These are phyloP conservation scores for Drosophila vallismaia DNA, from an alignment of 2,888 invertebrate species.

Conservation along the genomic window DNA sequence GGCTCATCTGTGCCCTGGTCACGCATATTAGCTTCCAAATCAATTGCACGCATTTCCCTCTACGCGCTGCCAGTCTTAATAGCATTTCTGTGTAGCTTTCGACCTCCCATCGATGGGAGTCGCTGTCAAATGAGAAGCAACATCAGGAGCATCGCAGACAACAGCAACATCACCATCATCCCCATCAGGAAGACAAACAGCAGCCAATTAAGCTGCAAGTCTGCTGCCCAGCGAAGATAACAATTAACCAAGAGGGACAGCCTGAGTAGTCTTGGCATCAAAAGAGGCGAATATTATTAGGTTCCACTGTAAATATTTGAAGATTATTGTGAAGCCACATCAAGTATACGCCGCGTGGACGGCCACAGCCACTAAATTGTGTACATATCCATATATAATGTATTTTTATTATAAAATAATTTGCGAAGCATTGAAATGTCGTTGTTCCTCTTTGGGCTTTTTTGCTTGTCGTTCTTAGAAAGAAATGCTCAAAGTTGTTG, in stretches of 20 bases:
- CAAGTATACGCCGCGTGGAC: constrained; percentile 66
- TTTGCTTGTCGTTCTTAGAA: constrained; percentile 37
- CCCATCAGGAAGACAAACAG: constrained; percentile 11
- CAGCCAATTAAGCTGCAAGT: constrained; percentile 59
- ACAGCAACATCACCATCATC: constrained; percentile 33
- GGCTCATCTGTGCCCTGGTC: constrained; percentile 57
- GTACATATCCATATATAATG: constrained; percentile 31
- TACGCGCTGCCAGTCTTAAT: constrained; percentile 76
- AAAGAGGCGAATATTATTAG: constrained; percentile 38
- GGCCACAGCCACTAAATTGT: constrained; percentile 39
- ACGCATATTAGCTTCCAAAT: constrained; percentile 68
- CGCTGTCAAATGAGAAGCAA: constrained; percentile 27
- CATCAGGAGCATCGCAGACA: constrained; percentile 26
- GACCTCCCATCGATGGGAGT: constrained; percentile 16
- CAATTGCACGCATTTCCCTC: constrained; percentile 76
- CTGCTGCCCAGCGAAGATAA: constrained; percentile 64
- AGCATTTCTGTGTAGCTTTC: constrained; percentile 73
- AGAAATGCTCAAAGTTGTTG: constrained; percentile 47
- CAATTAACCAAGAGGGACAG: constrained; percentile 71
- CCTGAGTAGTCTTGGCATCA: constrained; percentile 36
- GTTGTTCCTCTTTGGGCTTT: constrained; percentile 52
- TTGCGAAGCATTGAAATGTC: constrained; percentile 33
- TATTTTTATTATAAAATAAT: constrained; percentile 21
- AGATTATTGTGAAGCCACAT: constrained; percentile 48
- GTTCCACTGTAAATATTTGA: constrained; percentile 67